Percentiles rank a stretch among this genome's conserved stretches.
Conservation (phyloP, 2,113 vertebrate species). For the Leptocoma aspasia region DNA sequence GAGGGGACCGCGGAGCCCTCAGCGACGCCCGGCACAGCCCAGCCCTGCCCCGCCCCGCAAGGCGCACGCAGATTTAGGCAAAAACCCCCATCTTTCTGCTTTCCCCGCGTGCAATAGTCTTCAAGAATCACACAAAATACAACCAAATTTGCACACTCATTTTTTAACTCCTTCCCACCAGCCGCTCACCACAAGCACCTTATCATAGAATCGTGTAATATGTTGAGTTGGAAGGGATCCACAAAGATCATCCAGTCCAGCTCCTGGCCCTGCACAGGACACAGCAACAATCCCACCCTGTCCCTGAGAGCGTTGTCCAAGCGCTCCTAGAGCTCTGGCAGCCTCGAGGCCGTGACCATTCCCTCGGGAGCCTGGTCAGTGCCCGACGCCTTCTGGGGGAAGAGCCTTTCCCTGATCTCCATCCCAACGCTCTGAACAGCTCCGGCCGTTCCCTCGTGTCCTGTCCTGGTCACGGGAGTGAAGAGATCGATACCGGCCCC, state of each 20-base stretch:
- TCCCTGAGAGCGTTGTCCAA: too few species aligned
- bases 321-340: background rate
- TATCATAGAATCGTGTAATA: background rate
- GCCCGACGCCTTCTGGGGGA: background rate
- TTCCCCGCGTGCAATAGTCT: rapidly evolving
- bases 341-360: background rate
- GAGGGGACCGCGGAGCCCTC: background rate
- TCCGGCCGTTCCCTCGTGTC: background rate
- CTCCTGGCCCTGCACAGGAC: background rate
- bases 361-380: background rate
- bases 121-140: background rate
- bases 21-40: background rate
- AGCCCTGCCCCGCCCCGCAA: rapidly evolving
- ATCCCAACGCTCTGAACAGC: rapidly evolving
- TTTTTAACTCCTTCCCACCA: background rate
- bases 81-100: rapidly evolving
- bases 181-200: background rate
- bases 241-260: too few species aligned
- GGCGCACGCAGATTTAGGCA: rapidly evolving
- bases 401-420: background rate
- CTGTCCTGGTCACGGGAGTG: background rate
- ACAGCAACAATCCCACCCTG: background rate
- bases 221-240: background rate
- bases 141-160: background rate
- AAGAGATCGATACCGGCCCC: background rate